Conservation (phyloP, 2,113 vertebrate species). For the Glaucomys volans region DNA sequence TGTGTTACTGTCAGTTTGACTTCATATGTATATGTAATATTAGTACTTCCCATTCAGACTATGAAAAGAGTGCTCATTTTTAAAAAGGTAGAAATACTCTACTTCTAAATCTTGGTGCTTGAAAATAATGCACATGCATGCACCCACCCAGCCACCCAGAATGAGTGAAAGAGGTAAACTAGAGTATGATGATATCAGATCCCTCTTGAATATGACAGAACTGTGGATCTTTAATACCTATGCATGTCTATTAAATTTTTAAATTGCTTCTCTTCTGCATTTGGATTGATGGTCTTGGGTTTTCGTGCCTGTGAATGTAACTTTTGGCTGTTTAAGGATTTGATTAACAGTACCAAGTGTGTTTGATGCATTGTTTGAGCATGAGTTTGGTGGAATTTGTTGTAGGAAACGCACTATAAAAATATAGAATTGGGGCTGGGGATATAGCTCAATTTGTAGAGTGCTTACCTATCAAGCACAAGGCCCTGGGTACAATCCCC, state of each 20-base stretch:
- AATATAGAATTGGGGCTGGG: conserved; percentile 43
- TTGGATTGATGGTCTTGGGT: conserved; percentile 39
- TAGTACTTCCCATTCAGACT: conserved; percentile 17
- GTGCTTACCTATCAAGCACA: too few relatives aligned
- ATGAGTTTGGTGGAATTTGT: conserved; percentile 51
- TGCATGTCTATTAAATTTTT: conserved; percentile 58
- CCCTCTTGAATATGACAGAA: background rate
- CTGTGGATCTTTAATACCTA: conserved; percentile 39
- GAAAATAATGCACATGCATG: background rate
- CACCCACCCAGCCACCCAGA: background rate
- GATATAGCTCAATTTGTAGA: too few relatives aligned
- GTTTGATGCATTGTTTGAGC: conserved; percentile 61
- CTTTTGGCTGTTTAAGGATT: conserved; percentile 66
- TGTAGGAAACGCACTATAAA: background rate
- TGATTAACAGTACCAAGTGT: conserved; percentile 55
- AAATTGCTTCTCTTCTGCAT: conserved; percentile 54
- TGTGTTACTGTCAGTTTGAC: background rate
- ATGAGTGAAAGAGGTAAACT: background rate
- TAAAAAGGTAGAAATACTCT: conserved; percentile 28
- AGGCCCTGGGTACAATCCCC: too few relatives aligned
- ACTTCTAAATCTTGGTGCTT: conserved; percentile 40
- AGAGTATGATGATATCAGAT: background rate
- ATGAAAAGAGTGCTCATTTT: conserved; percentile 9
- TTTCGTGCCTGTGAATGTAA: conserved; percentile 44
- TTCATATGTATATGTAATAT: background rate